Evolutionary conservation across 2,797 vertebrate species (phyloP).

Genomic region (Manis pentadactyla): DNA sequence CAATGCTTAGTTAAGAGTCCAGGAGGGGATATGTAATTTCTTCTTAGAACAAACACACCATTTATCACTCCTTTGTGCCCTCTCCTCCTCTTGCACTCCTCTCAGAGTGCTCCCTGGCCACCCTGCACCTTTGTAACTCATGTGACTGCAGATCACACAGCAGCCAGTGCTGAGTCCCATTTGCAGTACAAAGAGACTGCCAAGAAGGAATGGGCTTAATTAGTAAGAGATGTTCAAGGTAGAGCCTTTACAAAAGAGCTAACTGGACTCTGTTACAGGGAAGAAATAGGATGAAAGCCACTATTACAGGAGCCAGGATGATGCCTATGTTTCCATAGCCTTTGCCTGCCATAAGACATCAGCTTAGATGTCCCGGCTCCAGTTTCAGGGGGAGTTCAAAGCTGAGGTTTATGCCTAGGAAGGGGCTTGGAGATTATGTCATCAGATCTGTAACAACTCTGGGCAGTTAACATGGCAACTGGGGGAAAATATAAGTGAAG

Average conservation of each 20-base stretch:
- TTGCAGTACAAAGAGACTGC: conserved; percentile 76
- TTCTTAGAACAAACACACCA: conserved; percentile 66
- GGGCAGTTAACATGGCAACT: conserved; percentile 24
- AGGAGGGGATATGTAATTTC: conserved; percentile 61
- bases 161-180: conserved; percentile 72
- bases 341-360: conserved; percentile 58
- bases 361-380: conserved; percentile 67
- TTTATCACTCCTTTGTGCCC: conserved; percentile 59
- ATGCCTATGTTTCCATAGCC: conserved; percentile 64
- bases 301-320: conserved; percentile 45
- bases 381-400: conserved; percentile 70
- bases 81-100: background rate
- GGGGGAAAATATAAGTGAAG: conserved; percentile 10
- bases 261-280: conserved; percentile 66
- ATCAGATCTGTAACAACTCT: conserved; percentile 30
- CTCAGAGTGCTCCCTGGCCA: conserved; percentile 19
- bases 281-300: conserved; percentile 72
- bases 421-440: background rate
- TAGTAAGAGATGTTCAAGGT: conserved; percentile 79
- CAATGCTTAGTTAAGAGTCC: conserved; percentile 47
- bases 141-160: conserved; percentile 65
- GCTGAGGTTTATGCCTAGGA: conserved; percentile 41
- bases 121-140: conserved; percentile 45
- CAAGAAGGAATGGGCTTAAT: conserved; percentile 78
- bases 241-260: conserved; percentile 76